Evolutionary conservation across 2,797 vertebrate genomes (phyloP), one percentile per base, ranked within the genome.

Genomic region (Pseudochirops corinnae): DNA sequence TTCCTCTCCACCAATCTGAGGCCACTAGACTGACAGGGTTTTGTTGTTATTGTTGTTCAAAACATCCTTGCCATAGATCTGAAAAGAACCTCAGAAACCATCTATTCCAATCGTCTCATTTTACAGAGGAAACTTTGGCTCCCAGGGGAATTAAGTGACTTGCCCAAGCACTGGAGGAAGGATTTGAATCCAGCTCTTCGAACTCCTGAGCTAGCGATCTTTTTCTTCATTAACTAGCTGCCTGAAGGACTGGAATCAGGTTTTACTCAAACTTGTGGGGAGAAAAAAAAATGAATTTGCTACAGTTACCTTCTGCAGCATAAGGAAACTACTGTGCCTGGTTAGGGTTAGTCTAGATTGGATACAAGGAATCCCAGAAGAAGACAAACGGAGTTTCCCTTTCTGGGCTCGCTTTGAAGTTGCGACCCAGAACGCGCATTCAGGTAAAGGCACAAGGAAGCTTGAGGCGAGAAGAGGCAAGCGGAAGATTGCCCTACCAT

Each of bases 401-500:
- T 87, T 87, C 74, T 87, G 74, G 39, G 39, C 21, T 87, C 7
- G 21, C 39, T 87, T 87, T 87, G 39, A 46, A 87, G 39, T 26
- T 50, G 39, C 24, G 39, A 13, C 74, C 39, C 11, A 39, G 39
- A 24, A 9, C 21, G 0, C 11, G 18, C 39, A 26, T 24, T 46
- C n/a, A 82, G 21, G 21, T 9, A 74, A 39, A 18, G n/a, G 29
- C 39, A 46, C 39, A 82, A 46, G 39, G 21, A 21, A 50, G 21
- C 9, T 24, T 0, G 39, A 18, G 39, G 39, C 7, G 21, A 46
- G 21, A 6, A 28, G 12, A 50, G 3, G 39, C 74, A 0, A 11
- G n/a, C 21, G 26, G 39, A 46, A 82, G 31, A 39, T 11, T 10
- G 74, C 10, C 39, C 5, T 1, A 26, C 46, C 3, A 46, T 11